Evolutionary conservation across 53 echinoderm and acorn worm genomes (phyloP), one percentile per base, ranked within the genome.

Genomic region (Crossaster papposus): DNA sequence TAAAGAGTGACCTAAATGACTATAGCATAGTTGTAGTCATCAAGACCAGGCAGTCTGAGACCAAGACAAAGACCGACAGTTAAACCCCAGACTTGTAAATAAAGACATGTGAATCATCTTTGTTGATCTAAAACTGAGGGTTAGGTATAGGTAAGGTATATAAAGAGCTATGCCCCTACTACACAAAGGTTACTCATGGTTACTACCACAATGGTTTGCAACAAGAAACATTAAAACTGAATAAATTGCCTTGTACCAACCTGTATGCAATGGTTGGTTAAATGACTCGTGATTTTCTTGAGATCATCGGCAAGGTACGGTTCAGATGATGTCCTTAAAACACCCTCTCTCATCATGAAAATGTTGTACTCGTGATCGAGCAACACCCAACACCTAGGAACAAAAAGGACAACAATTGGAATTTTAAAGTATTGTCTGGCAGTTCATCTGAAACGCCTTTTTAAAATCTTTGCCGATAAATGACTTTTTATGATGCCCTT

Each of bases 211-310:
- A 62, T 6, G 23, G 23, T 62, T 62, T 0, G 3, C 62, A 14
- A 0, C 44, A 44, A 1, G 2, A 44, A 44, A 44, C 44, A 44
- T 44, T 18, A 62, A 62, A 23, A 18, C 62, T 62, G 23, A 62
- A 62, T 8, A 1, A 68, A 68, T 4, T 11, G 24, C 1, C 30
- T 68, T 68, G 50, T 80, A 51, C 38, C 44, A 44, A 95, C 95
- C 93, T 95, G 95, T 35, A 95, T 92, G 79, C 95, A 95, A 51
- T 95, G 95, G 76, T 95, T 95, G n/a, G 95, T 95, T 36, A 95
- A 82, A 54, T 95, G 95, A 58, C 93, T 91, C 24, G 92, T 89
- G 55, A 77, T 51, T 64, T 93, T 89, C n/a, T 70, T 87, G 2
- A 92, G 88, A 68, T 95, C 84, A 17, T 86, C 81, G 17, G 89